phyloP scores from a whole-genome alignment of 2,888 invertebrate species.

The Pandemis cinnamomeana region DNA sequence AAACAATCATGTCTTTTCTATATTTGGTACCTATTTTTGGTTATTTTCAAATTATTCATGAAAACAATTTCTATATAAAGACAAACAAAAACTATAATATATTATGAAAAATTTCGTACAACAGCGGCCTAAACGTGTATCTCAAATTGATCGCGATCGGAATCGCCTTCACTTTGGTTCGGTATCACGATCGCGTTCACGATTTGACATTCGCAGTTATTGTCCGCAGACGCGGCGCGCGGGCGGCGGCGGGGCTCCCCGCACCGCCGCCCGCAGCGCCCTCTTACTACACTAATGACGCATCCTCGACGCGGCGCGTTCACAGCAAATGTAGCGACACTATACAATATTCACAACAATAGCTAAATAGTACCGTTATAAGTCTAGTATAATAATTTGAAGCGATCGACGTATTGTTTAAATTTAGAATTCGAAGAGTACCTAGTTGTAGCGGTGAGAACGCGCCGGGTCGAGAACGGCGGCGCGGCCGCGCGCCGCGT shows the following conservation, averaged over 20 bases:
- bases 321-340: slow-evolving; percentile 51
- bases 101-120: slow-evolving; percentile 81
- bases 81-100: slow-evolving; percentile 83
- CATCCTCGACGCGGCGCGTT: slow-evolving; percentile 44
- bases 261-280: slow-evolving; percentile 1
- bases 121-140: slow-evolving; percentile 53
- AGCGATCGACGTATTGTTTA: slow-evolving; percentile 73
- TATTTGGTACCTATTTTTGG: slow-evolving; percentile 85
- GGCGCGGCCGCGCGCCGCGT: slow-evolving; percentile 42
- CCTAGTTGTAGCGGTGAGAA: slow-evolving; percentile 56
- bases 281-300: slow-evolving; percentile 26
- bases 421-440: slow-evolving; percentile 75
- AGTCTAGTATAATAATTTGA: slow-evolving; percentile 76
- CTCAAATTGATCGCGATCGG: slow-evolving; percentile 18
- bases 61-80: slow-evolving; percentile 80
- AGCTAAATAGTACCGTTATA: slow-evolving; percentile 77
- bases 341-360: slow-evolving; percentile 71
- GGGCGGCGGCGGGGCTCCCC: slow-evolving; percentile 57
- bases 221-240: slow-evolving; percentile 45
- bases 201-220: slow-evolving; percentile 25
- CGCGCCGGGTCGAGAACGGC: slow-evolving; percentile 51
- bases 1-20: slow-evolving; percentile 82
- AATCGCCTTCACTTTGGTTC: slow-evolving; percentile 18
- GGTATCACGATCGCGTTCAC: slow-evolving; percentile 19
- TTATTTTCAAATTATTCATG: slow-evolving; percentile 80